Percentiles rank a stretch among this genome's conserved stretches.
Conservation (phyloP, 2,797 vertebrate genomes). For the Gambusia yucatana region DNA sequence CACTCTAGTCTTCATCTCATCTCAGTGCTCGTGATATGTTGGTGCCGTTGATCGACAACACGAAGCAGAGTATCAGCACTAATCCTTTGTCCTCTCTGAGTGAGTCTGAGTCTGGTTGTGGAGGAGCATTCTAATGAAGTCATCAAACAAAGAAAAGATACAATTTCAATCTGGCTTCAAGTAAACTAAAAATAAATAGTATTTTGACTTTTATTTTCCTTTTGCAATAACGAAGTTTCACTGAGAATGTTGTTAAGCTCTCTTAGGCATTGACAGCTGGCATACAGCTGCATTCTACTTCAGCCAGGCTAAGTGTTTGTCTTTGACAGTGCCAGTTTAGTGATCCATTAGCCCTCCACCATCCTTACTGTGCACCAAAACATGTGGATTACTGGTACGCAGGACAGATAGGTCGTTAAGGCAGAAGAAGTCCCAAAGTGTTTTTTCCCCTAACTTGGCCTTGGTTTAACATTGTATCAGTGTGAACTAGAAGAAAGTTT, state of each 20-base stretch:
- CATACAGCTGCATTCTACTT: conserved; percentile 62
- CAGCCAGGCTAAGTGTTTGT: conserved; percentile 47
- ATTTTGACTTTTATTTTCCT: not conserved
- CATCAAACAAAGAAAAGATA: not conserved
- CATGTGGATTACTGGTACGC: conserved; percentile 63
- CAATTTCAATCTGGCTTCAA: not conserved
- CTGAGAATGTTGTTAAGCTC: conserved; percentile 44
- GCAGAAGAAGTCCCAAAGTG: conserved; percentile 24
- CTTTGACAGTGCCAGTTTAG: conserved; percentile 55
- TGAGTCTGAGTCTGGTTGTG: conserved; percentile 13
- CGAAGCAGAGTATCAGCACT: conserved; percentile 24
- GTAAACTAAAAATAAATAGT: not conserved
- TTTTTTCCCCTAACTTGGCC: conserved; percentile 46
- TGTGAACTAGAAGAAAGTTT: conserved; percentile 25
- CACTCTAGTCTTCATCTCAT: conserved; percentile 24
- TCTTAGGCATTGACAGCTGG: conserved; percentile 61
- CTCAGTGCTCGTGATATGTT: conserved; percentile 26
- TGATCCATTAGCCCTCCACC: conserved; percentile 63
- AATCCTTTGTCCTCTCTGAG: conserved; percentile 51
- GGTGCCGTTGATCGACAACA: conserved; percentile 41
- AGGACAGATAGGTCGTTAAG: conserved; percentile 49
- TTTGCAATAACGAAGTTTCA: conserved; percentile 6
- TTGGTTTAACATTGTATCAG: conserved; percentile 8
- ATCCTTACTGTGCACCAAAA: conserved; percentile 58
- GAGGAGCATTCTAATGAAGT: conserved; percentile 13